Evolutionary conservation across 2,113 vertebrate genomes (phyloP).

Genomic region (Amazona guildingii): DNA sequence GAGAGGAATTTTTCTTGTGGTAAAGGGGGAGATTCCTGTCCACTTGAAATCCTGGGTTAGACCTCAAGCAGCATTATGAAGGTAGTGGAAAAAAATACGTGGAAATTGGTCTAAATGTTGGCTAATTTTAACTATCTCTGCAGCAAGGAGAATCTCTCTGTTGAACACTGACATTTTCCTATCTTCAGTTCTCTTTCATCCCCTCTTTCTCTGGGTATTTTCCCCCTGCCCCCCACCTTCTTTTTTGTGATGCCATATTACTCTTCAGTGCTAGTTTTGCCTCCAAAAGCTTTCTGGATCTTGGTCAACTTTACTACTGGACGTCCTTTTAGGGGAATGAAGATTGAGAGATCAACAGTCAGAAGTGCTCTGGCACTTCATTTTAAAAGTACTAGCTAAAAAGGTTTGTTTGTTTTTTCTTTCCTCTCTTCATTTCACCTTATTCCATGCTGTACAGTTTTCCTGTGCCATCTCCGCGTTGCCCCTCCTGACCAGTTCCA

Average conservation of each 20-base stretch:
- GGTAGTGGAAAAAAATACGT: background rate
- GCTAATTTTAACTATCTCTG: background rate
- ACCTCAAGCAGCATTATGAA: background rate
- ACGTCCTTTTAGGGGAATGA: background rate
- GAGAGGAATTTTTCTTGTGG: conserved; percentile 8
- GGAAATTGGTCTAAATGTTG: background rate
- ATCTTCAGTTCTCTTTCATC: background rate
- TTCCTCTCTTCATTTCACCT: background rate
- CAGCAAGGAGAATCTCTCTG: background rate
- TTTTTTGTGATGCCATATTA: background rate
- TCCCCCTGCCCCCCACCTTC: rapidly evolving
- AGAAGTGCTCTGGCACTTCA: background rate
- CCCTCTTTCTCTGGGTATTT: background rate
- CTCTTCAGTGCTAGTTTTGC: background rate
- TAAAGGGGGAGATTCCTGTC: background rate
- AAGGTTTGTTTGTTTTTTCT: background rate
- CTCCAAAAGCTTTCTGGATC: background rate
- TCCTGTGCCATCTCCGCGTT: background rate
- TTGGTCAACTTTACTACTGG: background rate
- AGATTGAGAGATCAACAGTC: background rate
- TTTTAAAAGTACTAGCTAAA: background rate
- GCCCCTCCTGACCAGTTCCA: background rate
- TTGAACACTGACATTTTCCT: background rate
- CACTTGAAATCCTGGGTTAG: background rate
- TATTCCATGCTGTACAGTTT: background rate